Conservation (phyloP, 2,888 invertebrate genomes). For the Tenthredo mesomela region DNA sequence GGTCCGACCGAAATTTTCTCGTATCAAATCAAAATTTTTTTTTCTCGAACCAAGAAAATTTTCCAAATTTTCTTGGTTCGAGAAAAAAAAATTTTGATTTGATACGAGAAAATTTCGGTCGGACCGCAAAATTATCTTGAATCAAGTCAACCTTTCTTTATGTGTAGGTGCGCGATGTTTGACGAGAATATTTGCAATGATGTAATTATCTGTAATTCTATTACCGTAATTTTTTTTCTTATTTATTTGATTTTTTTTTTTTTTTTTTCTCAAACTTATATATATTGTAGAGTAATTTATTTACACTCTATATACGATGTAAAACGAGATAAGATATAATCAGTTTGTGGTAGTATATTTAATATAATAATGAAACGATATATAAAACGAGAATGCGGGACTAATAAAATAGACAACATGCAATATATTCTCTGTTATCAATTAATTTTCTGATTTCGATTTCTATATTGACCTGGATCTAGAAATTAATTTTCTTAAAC, state of each 20-base stretch:
- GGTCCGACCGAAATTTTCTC: too few relatives aligned
- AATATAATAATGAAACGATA: not conserved
- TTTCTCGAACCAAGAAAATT: too few relatives aligned
- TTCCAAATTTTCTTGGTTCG: too few relatives aligned
- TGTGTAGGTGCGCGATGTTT: too few relatives aligned
- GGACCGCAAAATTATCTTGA: too few relatives aligned
- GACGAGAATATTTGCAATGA: not conserved
- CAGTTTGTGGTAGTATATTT: not conserved
- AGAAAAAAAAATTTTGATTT: too few relatives aligned
- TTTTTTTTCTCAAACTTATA: not conserved
- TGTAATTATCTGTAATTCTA: not conserved
- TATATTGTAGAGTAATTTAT: too few relatives aligned
- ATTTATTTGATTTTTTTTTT: not conserved
- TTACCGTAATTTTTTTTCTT: too few relatives aligned
- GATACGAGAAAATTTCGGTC: too few relatives aligned
- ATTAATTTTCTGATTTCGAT: not conserved
- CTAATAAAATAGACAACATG: not conserved
- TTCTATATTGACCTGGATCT: not conserved
- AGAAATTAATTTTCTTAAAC: too few relatives aligned
- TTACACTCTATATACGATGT: not conserved
- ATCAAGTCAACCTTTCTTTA: too few relatives aligned
- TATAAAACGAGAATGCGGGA: not conserved
- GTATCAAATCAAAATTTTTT: too few relatives aligned
- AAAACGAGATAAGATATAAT: not conserved
- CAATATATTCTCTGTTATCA: not conserved